Base-by-base conservation (phyloP, 2,888 invertebrate species). In the Drosophila crucigera region DNA sequence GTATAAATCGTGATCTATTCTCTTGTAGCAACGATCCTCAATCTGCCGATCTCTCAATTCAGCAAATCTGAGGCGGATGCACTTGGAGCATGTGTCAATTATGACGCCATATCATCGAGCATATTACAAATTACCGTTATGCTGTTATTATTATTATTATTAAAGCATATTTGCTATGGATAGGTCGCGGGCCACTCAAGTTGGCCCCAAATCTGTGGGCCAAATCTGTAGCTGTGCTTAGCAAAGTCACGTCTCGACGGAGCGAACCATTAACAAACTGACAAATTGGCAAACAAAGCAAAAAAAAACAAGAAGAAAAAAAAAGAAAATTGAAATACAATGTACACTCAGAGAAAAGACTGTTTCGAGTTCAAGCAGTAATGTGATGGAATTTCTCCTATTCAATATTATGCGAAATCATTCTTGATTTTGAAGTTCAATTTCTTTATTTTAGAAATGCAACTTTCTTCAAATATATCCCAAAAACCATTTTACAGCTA, bases 31-130 rank as follows among this genome's bases (percentile, higher is more conserved):
- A 37, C 37, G 30, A 33, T 56, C 53, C 53, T 52, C 43, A 22
- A 31, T 62, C 59, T 55, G 6, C 59, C 47, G 41, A 67, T 65
- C 43, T 62, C 22, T 58, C 72, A 35, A 58, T 63, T 66, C 39
- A 35, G 78, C 69, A 69, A 69, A 84, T 87, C 83, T 74, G 66
- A 78, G 78, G 75, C 85, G 87, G 87, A 86, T 85, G 87, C 87
- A 85, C 75, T 76, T 76, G 80, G 75, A 77, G 83, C 85, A 87
- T 84, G 83, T 88, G 86, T 84, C 89, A 84, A 85, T 86, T 86
- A 85, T 83, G 85, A 86, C 83, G 81, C 84, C 83, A 88, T 88
- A 81, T 84, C 74, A 72, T 66, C 28, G 58, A 70, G 64, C 58
- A 63, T 62, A 76, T 72, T 72, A 65, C 69, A 65, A 68, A 78